Evolutionary conservation across 2,113 vertebrate species (phyloP).

Genomic region (Pagrus major): DNA sequence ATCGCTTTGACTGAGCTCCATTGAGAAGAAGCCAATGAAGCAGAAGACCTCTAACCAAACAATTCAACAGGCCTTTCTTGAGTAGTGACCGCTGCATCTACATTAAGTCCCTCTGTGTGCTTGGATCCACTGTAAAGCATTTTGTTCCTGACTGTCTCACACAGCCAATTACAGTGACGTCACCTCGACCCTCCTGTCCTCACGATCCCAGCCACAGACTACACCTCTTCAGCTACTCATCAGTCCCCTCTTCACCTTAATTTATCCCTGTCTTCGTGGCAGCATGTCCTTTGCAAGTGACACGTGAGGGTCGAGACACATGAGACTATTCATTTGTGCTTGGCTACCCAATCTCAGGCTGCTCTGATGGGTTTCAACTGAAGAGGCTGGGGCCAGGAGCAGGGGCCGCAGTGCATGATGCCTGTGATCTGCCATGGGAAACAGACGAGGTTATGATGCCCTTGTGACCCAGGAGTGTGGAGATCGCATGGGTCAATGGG

Average conservation of each 20-base stretch:
- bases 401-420: slow-evolving; percentile 58
- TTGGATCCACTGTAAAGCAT: slow-evolving; percentile 10
- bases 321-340: slow-evolving; percentile 62
- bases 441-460: slow-evolving; percentile 54
- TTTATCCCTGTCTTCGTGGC: slow-evolving; percentile 29
- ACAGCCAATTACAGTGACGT: slow-evolving; percentile 31
- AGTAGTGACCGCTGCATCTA: slow-evolving; percentile 14
- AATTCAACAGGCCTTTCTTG: slow-evolving; percentile 28
- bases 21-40: slow-evolving; percentile 23
- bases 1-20: slow-evolving; percentile 45
- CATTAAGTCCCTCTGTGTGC: slow-evolving; percentile 14
- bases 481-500: slow-evolving; percentile 53
- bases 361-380: slow-evolving; percentile 54
- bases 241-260: slow-evolving; percentile 4
- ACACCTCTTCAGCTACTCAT: background rate
- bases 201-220: slow-evolving; percentile 7
- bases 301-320: slow-evolving; percentile 70
- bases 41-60: background rate
- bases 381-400: slow-evolving; percentile 58
- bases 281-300: slow-evolving; percentile 49
- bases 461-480: slow-evolving; percentile 70
- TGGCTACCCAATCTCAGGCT: slow-evolving; percentile 64
- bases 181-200: slow-evolving; percentile 4
- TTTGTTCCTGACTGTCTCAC: slow-evolving; percentile 23
- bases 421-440: slow-evolving; percentile 70